Evolutionary conservation across 2,113 vertebrate species (phyloP).

Genomic region (Bubo bubo): DNA sequence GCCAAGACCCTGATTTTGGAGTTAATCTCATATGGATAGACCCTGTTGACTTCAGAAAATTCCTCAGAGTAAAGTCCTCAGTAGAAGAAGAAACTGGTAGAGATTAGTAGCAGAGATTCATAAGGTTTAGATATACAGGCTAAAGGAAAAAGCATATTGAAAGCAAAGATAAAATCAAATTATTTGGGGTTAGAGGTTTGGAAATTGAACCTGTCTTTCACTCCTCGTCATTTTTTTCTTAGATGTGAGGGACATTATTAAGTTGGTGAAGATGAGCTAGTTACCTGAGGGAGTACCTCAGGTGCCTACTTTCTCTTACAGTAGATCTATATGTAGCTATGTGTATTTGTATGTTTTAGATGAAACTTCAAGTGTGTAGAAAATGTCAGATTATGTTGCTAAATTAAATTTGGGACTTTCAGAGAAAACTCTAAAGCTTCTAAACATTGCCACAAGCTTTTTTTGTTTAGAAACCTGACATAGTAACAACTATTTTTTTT

Average conservation of each 20-base stretch:
- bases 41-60: background rate
- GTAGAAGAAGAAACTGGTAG: background rate
- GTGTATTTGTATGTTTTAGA: background rate
- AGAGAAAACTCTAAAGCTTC: background rate
- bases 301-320: background rate
- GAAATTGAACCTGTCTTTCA: background rate
- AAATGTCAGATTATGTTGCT: background rate
- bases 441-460: background rate
- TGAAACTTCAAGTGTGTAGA: background rate
- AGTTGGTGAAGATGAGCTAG: background rate
- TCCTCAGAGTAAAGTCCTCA: background rate
- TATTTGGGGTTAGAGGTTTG: background rate
- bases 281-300: background rate
- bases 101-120: background rate
- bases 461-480: background rate
- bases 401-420: background rate
- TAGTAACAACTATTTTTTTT: background rate
- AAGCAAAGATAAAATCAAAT: background rate
- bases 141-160: background rate
- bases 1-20: background rate
- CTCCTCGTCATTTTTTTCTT: background rate
- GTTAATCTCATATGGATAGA: background rate
- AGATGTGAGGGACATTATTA: background rate
- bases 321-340: background rate
- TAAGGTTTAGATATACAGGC: background rate